Evolutionary conservation across 2,113 vertebrate species (phyloP), one percentile per base, ranked within the genome.

Genomic region (Gambusia affinis): DNA sequence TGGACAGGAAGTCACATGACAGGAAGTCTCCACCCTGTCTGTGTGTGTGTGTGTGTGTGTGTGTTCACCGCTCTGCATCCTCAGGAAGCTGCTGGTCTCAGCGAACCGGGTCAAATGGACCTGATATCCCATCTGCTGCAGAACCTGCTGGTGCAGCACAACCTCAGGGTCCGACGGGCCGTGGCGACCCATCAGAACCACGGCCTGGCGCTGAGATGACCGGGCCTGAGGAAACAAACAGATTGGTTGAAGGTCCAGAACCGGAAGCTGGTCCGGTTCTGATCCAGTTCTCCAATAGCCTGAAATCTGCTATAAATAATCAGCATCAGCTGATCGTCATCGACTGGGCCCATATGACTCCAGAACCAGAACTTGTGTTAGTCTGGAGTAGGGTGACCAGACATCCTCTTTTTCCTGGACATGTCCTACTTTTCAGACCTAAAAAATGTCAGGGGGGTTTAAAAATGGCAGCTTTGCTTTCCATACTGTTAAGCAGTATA

Each of bases 131-230:
- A 93, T 91, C 74, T 95, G 92, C 60, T 80, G 81, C 69, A 99
- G 93, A 15, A 98, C 90, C 24, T 65, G 90, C 80, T 91, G 95
- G 70, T 94, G 95, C 39, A 97, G 85, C 84, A 81, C 92, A 2
- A 95, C 92, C 69, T 97, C 95, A 0, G 78, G 81, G 79, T 93
- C 87, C 0, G 29, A 92, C 51, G 80, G 78, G 3, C 71, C 81
- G 42, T 88, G 90, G 63, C 90, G 94, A 3, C 90, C 85, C 0
- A 87, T 94, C 54, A 99, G 88, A 37, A 98, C 31, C 10, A 95
- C 91, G 24, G 91, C 96, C 86, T 77, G 89, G 0, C 24, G 68
- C 15, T 72, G 64, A 30, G n/a, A 85, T 5, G 86, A 75, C 29
- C 92, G 60, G 0, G 93, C 81, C 96, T 97, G 75, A 78, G 29